These are phyloP conservation scores for Apomyelois bistriatella DNA, from an alignment of 2,888 invertebrate genomes.

Conservation along the genomic window DNA sequence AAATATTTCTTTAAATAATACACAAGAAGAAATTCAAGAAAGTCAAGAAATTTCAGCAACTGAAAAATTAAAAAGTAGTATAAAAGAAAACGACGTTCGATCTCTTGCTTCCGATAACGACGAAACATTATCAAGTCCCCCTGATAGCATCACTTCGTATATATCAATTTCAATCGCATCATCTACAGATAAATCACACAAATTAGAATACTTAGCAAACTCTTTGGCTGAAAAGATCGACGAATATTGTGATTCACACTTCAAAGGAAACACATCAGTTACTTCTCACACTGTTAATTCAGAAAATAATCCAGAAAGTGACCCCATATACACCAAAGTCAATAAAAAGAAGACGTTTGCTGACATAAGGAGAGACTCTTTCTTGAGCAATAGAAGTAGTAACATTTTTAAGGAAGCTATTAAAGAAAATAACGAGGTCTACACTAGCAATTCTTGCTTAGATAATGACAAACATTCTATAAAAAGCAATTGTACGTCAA, in stretches of 20 bases:
- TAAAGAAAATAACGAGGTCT: constrained; percentile 56
- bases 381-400: constrained; percentile 51
- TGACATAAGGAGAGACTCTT: constrained; percentile 63
- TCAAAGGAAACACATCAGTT: constrained; percentile 54
- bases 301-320: constrained; percentile 51
- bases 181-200: constrained; percentile 70
- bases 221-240: constrained; percentile 76
- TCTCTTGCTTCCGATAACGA: constrained; percentile 72
- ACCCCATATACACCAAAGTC: constrained; percentile 67
- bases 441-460: constrained; percentile 62
- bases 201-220: constrained; percentile 73
- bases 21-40: constrained; percentile 34
- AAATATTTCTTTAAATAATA: constrained; percentile 48
- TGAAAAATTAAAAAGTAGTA: constrained; percentile 25
- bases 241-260: constrained; percentile 74
- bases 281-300: constrained; percentile 44
- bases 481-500: constrained; percentile 60
- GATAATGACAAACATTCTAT: constrained; percentile 62
- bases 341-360: constrained; percentile 79
- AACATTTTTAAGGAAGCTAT: constrained; percentile 54
- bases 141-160: constrained; percentile 75
- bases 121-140: constrained; percentile 68
- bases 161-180: constrained; percentile 74
- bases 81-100: constrained; percentile 48
- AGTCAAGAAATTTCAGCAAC: constrained; percentile 24